Base-by-base conservation (phyloP, 2,797 vertebrate genomes). In the Falco biarmicus region DNA sequence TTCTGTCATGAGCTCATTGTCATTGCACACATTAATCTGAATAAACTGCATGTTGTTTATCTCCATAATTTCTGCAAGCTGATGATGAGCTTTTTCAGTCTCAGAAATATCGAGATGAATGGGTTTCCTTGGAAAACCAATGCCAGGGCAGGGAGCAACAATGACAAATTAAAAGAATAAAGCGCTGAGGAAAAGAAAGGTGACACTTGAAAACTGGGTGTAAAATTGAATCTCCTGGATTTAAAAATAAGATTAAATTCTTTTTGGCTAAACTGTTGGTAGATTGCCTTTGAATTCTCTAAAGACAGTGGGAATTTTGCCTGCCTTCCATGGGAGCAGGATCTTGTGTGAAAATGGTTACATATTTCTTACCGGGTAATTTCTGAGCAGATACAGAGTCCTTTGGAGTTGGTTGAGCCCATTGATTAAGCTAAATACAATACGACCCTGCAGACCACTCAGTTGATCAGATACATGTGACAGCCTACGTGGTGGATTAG, bases 31-130 rank as follows among this genome's bases (percentile, higher is more conserved):
- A 95, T 96, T 95, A 76, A 93, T 96, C 84, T 93, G 89, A 93
- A 95, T 84, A 69, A 90, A 86, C 59, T 63, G 57, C 63, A 21
- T 74, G 29, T 50, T 94, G 64, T 95, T 96, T 91, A 77, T 94
- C 86, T 93, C 90, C 90, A 91, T 96, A 80, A 59, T 84, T 96
- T 91, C 91, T 96, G 71, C 25, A 81, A 96, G 83, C 39, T 87
- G 28, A 12, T 63, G 59, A 94, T 92, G 96, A 94, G 93, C 47
- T 48, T 50, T 80, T 87, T 87, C 94, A 93, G 77, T 65, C 50
- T 66, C 86, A 82, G 21, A 15, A 54, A 92, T 71, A 77, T 12
- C 6, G 18, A 90, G 84, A 95, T 75, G 47, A 94, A 95, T 88
- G 73, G 11, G 15, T 77, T 91, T 94, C 81, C 88, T 86, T 65